A percentile compares a stretch with the other conserved stretches of the same genome.
Evolutionary conservation across 2,888 invertebrate genomes (phyloP).

Genomic region (Papilio protenor): DNA sequence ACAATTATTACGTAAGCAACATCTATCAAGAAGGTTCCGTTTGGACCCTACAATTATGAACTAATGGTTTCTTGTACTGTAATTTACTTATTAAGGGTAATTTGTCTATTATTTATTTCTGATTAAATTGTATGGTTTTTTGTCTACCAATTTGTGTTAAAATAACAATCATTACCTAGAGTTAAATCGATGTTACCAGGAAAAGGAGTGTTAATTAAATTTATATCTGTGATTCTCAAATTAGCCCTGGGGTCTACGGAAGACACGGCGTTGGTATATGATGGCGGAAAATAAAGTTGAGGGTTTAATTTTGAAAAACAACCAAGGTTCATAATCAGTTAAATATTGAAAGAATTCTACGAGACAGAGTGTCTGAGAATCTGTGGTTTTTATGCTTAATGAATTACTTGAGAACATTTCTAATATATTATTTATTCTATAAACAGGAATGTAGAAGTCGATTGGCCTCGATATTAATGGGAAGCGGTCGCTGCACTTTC

Average conservation of each 20-base stretch:
- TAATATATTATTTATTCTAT: conserved; percentile 28
- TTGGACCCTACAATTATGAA: conserved; percentile 32
- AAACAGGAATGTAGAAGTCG: conserved; percentile 33
- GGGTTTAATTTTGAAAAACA: too few species aligned
- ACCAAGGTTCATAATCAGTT: background rate
- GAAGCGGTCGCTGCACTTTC: conserved; percentile 38
- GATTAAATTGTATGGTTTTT: conserved; percentile 18
- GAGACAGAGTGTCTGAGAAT: background rate
- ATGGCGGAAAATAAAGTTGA: too few species aligned
- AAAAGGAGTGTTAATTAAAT: too few species aligned
- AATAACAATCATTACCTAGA: background rate
- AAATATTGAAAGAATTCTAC: background rate
- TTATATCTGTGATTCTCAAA: too few species aligned
- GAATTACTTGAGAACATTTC: conserved; percentile 4
- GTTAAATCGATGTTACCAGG: background rate
- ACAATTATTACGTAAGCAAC: conserved; percentile 28
- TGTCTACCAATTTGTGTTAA: background rate
- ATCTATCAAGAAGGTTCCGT: conserved; percentile 31
- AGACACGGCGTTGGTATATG: too few species aligned
- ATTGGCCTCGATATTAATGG: conserved; percentile 36
- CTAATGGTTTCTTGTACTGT: conserved; percentile 25
- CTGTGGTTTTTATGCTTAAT: background rate
- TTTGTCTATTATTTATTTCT: conserved; percentile 25
- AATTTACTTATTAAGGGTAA: conserved; percentile 39
- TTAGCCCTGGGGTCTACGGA: too few species aligned